phyloP scores from a whole-genome alignment of 2,888 invertebrate species.

The Cryptus viduatorius region DNA sequence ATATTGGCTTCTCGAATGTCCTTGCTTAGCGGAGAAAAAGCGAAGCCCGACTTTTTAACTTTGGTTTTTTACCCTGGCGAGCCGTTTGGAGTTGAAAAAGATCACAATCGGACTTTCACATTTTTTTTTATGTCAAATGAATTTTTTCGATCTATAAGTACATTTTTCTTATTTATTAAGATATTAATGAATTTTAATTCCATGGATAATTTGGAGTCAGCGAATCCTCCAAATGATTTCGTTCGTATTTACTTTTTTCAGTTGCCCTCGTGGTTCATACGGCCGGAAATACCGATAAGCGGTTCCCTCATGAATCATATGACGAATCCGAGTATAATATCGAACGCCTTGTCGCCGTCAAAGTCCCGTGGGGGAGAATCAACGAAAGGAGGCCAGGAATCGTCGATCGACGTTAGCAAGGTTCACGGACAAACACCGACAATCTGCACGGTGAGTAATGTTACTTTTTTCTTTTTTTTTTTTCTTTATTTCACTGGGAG shows the following conservation, averaged over 20 bases:
- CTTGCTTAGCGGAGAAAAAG: not conserved
- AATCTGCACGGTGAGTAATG: constrained; percentile 81
- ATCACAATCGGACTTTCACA: not conserved
- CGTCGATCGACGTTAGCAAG: constrained; percentile 75
- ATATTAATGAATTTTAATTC: no score
- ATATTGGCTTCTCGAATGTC: not conserved
- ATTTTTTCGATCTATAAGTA: not conserved
- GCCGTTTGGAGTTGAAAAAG: no score
- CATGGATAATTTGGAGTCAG: constrained; percentile 1
- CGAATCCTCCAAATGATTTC: constrained; percentile 17
- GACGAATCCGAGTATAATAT: constrained; percentile 37
- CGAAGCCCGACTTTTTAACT: no score
- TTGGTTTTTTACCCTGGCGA: no score
- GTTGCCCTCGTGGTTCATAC: constrained; percentile 82
- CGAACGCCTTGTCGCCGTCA: constrained; percentile 64
- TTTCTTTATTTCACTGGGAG: constrained; percentile 6
- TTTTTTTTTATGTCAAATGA: not conserved
- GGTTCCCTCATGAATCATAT: constrained; percentile 60
- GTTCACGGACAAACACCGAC: constrained; percentile 83
- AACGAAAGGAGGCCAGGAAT: constrained; percentile 72
- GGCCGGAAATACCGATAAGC: constrained; percentile 79
- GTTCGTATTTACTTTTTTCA: constrained; percentile 71
- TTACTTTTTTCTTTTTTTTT: not conserved
- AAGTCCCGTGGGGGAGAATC: constrained; percentile 73
- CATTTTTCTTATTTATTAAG: not conserved